Conservation (phyloP, 2,113 vertebrate genomes). For the Loxodonta africana region DNA sequence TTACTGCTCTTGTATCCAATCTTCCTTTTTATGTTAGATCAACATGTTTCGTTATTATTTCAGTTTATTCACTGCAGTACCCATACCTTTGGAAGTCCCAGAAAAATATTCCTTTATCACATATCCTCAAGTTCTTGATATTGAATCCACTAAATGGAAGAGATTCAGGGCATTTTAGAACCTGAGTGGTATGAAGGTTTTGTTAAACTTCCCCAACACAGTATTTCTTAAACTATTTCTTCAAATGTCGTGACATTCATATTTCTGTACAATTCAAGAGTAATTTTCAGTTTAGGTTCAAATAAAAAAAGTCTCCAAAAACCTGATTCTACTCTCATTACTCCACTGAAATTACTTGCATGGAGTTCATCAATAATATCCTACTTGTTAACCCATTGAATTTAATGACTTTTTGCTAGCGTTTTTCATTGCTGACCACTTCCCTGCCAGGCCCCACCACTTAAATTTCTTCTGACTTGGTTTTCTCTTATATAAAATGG, state of each 20-base stretch:
- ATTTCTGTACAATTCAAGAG: not conserved
- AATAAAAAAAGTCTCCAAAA: not conserved
- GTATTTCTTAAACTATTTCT: conserved; percentile 35
- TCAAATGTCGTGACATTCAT: not conserved
- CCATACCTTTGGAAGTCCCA: not conserved
- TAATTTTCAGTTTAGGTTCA: not conserved
- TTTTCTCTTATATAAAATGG: not conserved
- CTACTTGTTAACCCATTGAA: not conserved
- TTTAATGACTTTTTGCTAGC: not conserved
- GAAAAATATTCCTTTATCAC: not conserved
- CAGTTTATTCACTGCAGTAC: not conserved
- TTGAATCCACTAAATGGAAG: not conserved
- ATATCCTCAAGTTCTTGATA: too few species aligned
- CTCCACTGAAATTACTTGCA: not conserved
- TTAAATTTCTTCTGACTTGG: not conserved
- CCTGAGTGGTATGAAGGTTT: not conserved
- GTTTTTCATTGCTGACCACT: not conserved
- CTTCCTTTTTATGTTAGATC: not conserved
- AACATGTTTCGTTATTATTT: conserved; percentile 31
- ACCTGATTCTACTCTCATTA: not conserved
- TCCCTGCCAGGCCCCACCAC: not conserved
- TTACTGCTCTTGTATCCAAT: not conserved
- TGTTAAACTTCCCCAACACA: conserved; percentile 9
- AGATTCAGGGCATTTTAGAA: conserved; percentile 21
- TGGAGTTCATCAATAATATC: not conserved